Evolutionary conservation across 2,888 invertebrate genomes (phyloP), one percentile per base, ranked within the genome.

Genomic region (Xestia rhomboidea): DNA sequence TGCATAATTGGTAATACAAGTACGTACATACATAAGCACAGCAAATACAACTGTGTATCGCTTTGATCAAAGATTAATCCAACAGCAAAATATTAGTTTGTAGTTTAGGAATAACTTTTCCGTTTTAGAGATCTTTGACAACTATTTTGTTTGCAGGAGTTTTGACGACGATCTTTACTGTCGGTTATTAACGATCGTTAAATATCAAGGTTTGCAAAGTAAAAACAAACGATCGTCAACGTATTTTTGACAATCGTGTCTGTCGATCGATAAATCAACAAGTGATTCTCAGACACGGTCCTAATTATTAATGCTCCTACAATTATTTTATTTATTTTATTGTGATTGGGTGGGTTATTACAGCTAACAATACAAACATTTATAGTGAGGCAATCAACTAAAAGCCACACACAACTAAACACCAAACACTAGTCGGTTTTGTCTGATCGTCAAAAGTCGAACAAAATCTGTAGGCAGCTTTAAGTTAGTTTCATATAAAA

Each of bases 1-100:
- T 96, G 95, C 96, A 96, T 96, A 96, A 96, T 96, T 96, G 95
- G 94, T 95, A 95, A 95, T 94, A 96, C 94, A 95, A 95, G 95
- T 95, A 95, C 89, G 89, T 92, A 93, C 91, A 81, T 73, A 83
- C 84, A 81, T 81, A 89, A 89, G 88, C 90, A 89, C 87, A 89
- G 84, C 89, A 90, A 91, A 91, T 90, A 90, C 87, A 88, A 87
- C 86, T 87, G 83, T 57, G 60, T 79, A 72, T 69, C n/a, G 30
- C 27, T 77, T 77, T 73, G 69, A 67, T 81, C 70, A 79, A 77
- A 82, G 64, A 82, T 85, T 68, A 87, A 82, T 75, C 51, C 41
- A 60, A 51, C 34, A 18, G 10, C n/a, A 44, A 66, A 66, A 66
- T 51, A 34, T 57, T 69, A 27, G 1, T 21, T 41, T 41, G 24